Base-by-base conservation (phyloP, 2,888 invertebrate species). In the Cephus pygmeus region DNA sequence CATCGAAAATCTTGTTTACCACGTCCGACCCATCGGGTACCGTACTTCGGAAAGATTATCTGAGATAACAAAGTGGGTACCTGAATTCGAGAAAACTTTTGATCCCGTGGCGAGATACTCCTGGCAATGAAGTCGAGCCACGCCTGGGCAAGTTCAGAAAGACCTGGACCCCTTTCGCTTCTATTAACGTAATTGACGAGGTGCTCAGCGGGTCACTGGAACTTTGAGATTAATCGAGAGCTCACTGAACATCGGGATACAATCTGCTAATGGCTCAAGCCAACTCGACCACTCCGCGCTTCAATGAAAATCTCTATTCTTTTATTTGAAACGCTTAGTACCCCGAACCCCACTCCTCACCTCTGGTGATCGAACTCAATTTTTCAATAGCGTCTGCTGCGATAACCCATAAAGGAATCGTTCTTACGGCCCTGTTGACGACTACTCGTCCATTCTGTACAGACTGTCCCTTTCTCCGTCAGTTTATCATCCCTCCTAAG, bases 261-360 rank as follows among this genome's bases (percentile, higher is more conserved):
- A 90, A 89, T 90, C 87, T 88, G 84, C 90, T 90, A 90, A 90
- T 90, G 90, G 89, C 81, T 82, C 82, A 78, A 23, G 23, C 56
- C 56, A 23, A 23, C 56, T 56, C 23, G 56, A 23, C 56, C 56
- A 56, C 56, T 56, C 23, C 9, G 56, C 0, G 56, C 23, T 56
- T 23, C 56, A 56, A 23, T 56, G 56, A 56, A 15, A 56, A 23
- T 56, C 56, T 9, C 56, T 56, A 56, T 56, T 56, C 56, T 56
- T 56, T 56, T 56, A 56, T 56, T 56, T 56, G 56, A 56, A 56
- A 56, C 56, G 56, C 56, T 56, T 56, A 56, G 23, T 9, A 23
- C 56, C 56, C 56, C 56, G 0, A 9, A 35, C 35, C 23, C 23
- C 23, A 0, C 9, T 23, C 0, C 56, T 23, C 9, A 2, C 2